Conservation (phyloP, 2,888 invertebrate genomes). For the Platycnemis pennipes region DNA sequence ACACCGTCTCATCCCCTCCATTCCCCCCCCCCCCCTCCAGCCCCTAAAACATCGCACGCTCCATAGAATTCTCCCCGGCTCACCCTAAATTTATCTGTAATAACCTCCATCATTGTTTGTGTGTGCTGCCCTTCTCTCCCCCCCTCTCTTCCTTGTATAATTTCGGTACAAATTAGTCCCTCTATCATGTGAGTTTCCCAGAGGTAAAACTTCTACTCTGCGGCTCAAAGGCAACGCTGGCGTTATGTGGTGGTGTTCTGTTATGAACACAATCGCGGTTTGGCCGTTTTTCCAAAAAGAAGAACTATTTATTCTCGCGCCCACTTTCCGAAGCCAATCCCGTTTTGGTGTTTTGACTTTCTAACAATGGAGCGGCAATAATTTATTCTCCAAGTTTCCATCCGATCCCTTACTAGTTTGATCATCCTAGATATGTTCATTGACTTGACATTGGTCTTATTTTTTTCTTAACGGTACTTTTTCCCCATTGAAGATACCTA, state of each 20-base stretch:
- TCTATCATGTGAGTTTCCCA: background rate
- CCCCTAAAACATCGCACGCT: background rate
- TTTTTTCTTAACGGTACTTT: too few species aligned
- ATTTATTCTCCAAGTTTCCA: too few species aligned
- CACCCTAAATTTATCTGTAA: background rate
- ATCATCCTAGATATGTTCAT: too few species aligned
- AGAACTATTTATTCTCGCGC: background rate
- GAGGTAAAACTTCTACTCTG: background rate
- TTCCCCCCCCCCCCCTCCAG: too few species aligned
- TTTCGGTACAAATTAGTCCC: background rate
- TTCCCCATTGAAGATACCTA: too few species aligned
- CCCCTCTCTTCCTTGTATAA: background rate
- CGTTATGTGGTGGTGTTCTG: background rate
- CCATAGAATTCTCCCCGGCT: background rate
- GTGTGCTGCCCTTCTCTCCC: too few species aligned
- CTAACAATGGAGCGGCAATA: too few species aligned
- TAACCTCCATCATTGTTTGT: background rate
- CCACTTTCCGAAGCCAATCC: too few species aligned
- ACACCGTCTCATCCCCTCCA: too few species aligned
- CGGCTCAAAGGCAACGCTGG: background rate
- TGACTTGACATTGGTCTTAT: too few species aligned
- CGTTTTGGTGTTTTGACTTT: too few species aligned
- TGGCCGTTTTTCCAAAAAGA: background rate
- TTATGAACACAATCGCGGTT: background rate
- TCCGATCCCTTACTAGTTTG: too few species aligned